A percentile compares a stretch with the other conserved stretches of the same genome.
These are phyloP conservation scores for Garra rufa DNA, from an alignment of 2,113 vertebrate species.

Conservation along the genomic window DNA sequence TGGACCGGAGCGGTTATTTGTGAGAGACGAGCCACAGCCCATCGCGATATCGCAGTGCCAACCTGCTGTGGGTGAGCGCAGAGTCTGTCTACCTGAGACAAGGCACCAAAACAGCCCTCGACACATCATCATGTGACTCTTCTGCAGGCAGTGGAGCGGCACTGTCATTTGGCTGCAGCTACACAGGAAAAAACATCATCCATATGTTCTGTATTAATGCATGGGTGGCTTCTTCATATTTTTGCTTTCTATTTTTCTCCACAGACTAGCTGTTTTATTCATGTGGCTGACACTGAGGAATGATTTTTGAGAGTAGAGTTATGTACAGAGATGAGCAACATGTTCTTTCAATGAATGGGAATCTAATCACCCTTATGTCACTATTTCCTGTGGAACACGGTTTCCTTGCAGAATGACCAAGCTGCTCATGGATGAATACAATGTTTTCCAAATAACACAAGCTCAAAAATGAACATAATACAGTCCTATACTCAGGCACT, in stretches of 20 bases:
- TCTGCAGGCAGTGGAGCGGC: slow-evolving; percentile 40
- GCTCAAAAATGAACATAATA: neutral
- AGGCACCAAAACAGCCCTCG: slow-evolving; percentile 21
- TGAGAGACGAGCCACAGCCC: neutral
- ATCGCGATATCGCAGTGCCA: slow-evolving; percentile 32
- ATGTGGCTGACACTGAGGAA: slow-evolving; percentile 17
- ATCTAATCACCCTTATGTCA: neutral
- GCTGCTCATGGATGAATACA: neutral
- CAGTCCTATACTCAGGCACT: neutral
- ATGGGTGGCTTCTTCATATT: slow-evolving; percentile 11
- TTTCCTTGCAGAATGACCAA: neutral
- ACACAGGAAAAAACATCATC: slow-evolving; percentile 26
- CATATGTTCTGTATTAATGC: slow-evolving; percentile 41
- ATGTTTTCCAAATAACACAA: neutral
- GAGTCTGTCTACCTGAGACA: slow-evolving; percentile 30
- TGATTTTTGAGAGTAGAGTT: neutral
- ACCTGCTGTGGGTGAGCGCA: slow-evolving; percentile 22
- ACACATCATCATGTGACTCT: slow-evolving; percentile 39
- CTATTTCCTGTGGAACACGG: neutral
- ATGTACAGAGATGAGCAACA: neutral
- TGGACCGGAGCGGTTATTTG: slow-evolving; percentile 34
- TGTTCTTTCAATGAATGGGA: neutral
- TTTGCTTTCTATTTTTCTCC: slow-evolving; percentile 29
- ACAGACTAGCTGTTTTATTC: neutral
- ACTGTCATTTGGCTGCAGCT: slow-evolving; percentile 33